Evolutionary conservation across 2,113 vertebrate species (phyloP).

Genomic region (Megaceryle maxima): DNA sequence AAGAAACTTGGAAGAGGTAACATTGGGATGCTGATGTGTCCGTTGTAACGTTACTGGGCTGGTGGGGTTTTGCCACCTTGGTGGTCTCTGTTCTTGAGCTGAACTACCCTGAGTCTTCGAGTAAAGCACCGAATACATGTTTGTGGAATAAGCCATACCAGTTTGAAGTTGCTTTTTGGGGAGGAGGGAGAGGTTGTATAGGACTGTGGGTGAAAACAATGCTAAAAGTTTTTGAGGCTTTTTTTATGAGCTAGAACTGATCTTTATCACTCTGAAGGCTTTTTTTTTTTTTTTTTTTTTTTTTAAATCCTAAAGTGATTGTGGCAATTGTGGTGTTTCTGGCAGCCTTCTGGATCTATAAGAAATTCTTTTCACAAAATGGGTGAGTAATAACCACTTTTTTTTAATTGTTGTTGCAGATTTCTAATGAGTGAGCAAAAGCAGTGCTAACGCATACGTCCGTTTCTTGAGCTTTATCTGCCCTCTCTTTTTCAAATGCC

Average conservation of each 20-base stretch:
- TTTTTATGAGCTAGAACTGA: background rate
- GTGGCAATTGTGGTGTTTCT: background rate
- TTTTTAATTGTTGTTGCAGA: background rate
- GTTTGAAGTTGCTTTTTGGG: background rate
- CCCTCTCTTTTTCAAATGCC: background rate
- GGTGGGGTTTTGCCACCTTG: background rate
- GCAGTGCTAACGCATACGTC: background rate
- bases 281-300: background rate
- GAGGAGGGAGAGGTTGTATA: no score
- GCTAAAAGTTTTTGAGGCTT: background rate
- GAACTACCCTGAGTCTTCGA: background rate
- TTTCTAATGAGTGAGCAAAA: background rate
- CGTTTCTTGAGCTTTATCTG: background rate
- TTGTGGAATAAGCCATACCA: background rate
- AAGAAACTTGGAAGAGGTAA: background rate
- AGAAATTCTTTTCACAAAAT: conserved; percentile 23
- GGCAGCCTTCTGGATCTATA: conserved; percentile 20
- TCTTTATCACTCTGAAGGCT: background rate
- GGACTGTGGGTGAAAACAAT: background rate
- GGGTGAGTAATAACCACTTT: conserved; percentile 42
- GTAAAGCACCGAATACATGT: background rate
- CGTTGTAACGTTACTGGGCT: background rate
- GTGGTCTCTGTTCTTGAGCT: background rate
- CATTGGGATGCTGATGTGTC: rapidly evolving
- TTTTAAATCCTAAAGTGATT: background rate